Percentiles rank a stretch among this genome's conserved stretches.
Evolutionary conservation across 2,888 invertebrate species (phyloP).

Genomic region (Graphium colonna): DNA sequence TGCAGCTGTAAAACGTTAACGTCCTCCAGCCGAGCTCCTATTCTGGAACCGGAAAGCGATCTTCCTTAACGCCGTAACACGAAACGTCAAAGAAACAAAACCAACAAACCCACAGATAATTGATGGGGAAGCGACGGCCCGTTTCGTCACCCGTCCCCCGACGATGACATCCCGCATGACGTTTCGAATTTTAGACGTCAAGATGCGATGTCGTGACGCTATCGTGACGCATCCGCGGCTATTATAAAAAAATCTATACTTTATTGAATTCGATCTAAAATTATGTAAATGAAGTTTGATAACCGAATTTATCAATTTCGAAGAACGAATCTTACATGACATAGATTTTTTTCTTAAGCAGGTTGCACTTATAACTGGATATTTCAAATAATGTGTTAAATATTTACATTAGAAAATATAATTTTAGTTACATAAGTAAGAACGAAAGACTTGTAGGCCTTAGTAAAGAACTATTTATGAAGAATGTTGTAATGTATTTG

Average conservation of each 20-base stretch:
- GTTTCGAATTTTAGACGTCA: constrained; percentile 30
- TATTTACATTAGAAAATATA: too few species aligned
- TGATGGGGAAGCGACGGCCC: constrained; percentile 54
- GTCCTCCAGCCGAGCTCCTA: constrained; percentile 34
- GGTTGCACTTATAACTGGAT: too few species aligned
- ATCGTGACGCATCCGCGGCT: not conserved
- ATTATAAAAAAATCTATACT: not conserved
- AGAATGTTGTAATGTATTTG: too few species aligned
- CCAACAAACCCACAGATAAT: constrained; percentile 44
- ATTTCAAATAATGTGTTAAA: too few species aligned
- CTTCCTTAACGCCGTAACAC: constrained; percentile 39
- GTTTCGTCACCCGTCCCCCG: constrained; percentile 51
- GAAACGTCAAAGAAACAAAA: constrained; percentile 40
- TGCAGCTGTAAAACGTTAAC: constrained; percentile 37
- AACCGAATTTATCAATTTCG: too few species aligned
- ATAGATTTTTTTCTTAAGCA: too few species aligned
- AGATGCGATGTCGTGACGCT: constrained; percentile 25
- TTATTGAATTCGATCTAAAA: too few species aligned
- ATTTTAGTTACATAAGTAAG: too few species aligned
- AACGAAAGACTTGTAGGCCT: too few species aligned
- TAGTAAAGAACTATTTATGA: too few species aligned
- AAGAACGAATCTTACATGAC: too few species aligned
- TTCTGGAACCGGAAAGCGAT: constrained; percentile 46
- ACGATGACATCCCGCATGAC: constrained; percentile 50
- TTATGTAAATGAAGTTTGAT: too few species aligned